phyloP scores from a whole-genome alignment of 2,113 vertebrate species.

The Poecilia latipinna region DNA sequence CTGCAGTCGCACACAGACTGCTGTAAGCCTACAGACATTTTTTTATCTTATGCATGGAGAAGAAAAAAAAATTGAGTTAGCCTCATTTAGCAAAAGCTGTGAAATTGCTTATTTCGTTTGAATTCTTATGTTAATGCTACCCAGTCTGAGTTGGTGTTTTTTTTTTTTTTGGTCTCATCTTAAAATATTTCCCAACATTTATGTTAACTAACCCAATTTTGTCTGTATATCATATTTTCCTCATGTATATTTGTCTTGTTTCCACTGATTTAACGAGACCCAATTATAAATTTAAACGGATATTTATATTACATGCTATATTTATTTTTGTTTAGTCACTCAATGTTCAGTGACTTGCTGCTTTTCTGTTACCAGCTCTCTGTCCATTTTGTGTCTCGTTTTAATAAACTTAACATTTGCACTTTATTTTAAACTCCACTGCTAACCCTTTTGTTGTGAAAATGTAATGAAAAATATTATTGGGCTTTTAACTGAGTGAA shows the following conservation, averaged over 20 bases:
- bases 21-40: neutral
- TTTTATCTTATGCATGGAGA: slow-evolving; percentile 19
- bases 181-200: slow-evolving; percentile 49
- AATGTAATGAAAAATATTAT: slow-evolving; percentile 3
- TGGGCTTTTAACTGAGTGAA: slow-evolving; percentile 22
- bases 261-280: slow-evolving; percentile 51
- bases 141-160: slow-evolving; percentile 1
- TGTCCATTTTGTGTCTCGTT: slow-evolving; percentile 44
- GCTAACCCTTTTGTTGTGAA: slow-evolving; percentile 4
- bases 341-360: slow-evolving; percentile 33
- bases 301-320: slow-evolving; percentile 37
- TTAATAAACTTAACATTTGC: slow-evolving; percentile 54
- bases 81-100: slow-evolving; percentile 55
- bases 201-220: slow-evolving; percentile 52
- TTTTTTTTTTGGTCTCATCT: slow-evolving; percentile 25
- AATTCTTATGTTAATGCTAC: slow-evolving; percentile 55
- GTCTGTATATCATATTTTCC: slow-evolving; percentile 32
- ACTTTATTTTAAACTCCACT: slow-evolving; percentile 61
- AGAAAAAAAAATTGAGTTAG: neutral
- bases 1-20: neutral
- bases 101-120: slow-evolving; percentile 61
- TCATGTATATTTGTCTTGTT: slow-evolving; percentile 26
- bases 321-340: slow-evolving; percentile 27
- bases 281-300: slow-evolving; percentile 19
- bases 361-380: slow-evolving; percentile 20